phyloP scores from a whole-genome alignment of 2,113 vertebrate genomes.

The Tonatia bakeri region DNA sequence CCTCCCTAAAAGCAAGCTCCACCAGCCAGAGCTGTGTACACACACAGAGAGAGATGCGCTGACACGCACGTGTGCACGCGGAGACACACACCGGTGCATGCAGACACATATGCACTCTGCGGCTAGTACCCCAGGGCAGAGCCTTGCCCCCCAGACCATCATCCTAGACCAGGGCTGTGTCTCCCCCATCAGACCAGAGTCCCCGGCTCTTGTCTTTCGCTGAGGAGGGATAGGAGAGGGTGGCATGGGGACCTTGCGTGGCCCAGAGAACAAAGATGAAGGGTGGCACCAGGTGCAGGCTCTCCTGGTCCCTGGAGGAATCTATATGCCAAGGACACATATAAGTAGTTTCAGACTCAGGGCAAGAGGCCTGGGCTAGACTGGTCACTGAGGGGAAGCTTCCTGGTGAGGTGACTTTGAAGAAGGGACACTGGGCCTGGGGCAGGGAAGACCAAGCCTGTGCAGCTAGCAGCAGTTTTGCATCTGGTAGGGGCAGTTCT shows the following conservation, averaged over 20 bases:
- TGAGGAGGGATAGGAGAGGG: neutral
- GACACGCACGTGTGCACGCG: neutral
- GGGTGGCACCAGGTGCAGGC: neutral
- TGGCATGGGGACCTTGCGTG: accelerated
- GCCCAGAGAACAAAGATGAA: neutral
- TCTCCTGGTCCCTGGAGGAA: neutral
- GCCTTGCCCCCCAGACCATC: neutral
- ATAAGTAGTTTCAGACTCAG: accelerated
- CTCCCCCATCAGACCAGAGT: neutral
- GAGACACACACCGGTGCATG: neutral
- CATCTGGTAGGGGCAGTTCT: neutral
- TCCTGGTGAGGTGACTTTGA: neutral
- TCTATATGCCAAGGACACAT: neutral
- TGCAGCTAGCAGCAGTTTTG: neutral
- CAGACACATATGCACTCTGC: neutral
- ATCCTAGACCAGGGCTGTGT: neutral
- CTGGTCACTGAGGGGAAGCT: neutral
- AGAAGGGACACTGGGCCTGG: neutral
- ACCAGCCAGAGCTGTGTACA: neutral
- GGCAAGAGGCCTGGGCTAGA: neutral
- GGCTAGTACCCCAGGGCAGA: neutral
- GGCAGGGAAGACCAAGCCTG: neutral
- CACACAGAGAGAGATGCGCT: neutral
- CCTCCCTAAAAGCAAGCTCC: neutral
- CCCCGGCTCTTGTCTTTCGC: neutral